A percentile compares a stretch with the other conserved stretches of the same genome.
phyloP scores from a whole-genome alignment of 2,888 invertebrate species.

The Nebria brevicollis region DNA sequence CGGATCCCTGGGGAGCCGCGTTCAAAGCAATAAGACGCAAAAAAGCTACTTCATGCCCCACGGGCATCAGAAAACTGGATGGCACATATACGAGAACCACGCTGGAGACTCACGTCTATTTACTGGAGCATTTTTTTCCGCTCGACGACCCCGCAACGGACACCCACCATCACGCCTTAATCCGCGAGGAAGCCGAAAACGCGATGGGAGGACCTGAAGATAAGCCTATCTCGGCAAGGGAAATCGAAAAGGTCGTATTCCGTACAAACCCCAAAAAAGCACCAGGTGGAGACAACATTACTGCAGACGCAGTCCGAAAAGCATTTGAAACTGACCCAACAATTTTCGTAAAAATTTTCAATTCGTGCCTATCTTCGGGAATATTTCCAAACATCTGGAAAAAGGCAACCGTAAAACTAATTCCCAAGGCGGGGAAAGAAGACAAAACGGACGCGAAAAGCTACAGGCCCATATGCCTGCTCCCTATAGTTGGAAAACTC shows the following conservation, averaged over 20 bases:
- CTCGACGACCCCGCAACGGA: slow-evolving; percentile 17
- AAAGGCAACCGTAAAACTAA: slow-evolving; percentile 48
- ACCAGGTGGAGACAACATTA: slow-evolving; percentile 33
- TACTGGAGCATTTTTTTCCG: slow-evolving; percentile 33
- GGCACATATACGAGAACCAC: slow-evolving; percentile 19
- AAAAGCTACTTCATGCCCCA: too few species aligned
- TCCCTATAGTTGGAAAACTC: slow-evolving; percentile 28
- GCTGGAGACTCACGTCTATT: slow-evolving; percentile 12
- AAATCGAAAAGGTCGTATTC: slow-evolving; percentile 23
- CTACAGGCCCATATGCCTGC: slow-evolving; percentile 20
- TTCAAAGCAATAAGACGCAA: too few species aligned
- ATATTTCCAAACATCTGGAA: neutral
- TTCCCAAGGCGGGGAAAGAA: slow-evolving; percentile 51
- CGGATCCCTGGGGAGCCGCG: too few species aligned
- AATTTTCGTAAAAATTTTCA: slow-evolving; percentile 22
- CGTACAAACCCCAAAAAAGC: slow-evolving; percentile 29
- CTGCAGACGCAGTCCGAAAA: slow-evolving; percentile 27
- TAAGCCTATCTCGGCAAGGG: neutral
- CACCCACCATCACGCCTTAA: neutral
- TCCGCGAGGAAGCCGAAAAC: too few species aligned
- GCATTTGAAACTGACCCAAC: slow-evolving; percentile 17
- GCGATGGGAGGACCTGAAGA: neutral
- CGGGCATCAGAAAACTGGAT: too few species aligned
- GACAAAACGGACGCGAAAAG: slow-evolving; percentile 41
- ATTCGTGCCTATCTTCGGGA: slow-evolving; percentile 19